Evolutionary conservation across 2,113 vertebrate genomes (phyloP).

Genomic region (Bambusicola thoracicus): DNA sequence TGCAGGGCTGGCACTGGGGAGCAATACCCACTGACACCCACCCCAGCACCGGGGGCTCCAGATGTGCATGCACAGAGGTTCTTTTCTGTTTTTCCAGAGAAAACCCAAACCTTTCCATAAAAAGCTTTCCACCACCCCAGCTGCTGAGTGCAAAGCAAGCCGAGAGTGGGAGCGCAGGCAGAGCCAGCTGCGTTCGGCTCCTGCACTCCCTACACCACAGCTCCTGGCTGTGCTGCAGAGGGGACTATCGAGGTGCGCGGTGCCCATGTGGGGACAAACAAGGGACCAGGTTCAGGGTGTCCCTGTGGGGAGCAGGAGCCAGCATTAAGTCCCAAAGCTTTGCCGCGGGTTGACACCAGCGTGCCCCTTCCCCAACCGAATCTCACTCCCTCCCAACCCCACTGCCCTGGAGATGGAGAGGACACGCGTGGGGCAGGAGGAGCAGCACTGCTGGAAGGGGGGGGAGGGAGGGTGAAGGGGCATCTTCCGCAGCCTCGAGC

Average conservation of each 20-base stretch:
- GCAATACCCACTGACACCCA: not conserved
- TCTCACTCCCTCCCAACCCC: not conserved
- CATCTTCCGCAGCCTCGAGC: not conserved
- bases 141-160: not conserved
- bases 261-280: not conserved
- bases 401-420: fast-evolving
- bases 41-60: not conserved
- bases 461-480: too few relatives aligned
- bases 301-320: not conserved
- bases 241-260: fast-evolving
- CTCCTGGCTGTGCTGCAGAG: not conserved
- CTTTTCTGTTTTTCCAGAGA: not conserved
- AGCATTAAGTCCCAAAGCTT: fast-evolving
- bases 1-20: not conserved
- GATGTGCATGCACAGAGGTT: fast-evolving
- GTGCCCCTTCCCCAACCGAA: not conserved
- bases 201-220: not conserved
- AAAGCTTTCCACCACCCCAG: not conserved
- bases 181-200: not conserved
- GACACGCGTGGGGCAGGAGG: not conserved
- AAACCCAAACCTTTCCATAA: not conserved
- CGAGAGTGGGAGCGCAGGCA: not conserved
- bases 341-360: fast-evolving
- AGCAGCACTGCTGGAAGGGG: not conserved
- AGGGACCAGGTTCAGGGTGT: fast-evolving